These are phyloP conservation scores for Candidula unifasciata DNA, from an alignment of 2,888 invertebrate genomes.

Conservation along the genomic window DNA sequence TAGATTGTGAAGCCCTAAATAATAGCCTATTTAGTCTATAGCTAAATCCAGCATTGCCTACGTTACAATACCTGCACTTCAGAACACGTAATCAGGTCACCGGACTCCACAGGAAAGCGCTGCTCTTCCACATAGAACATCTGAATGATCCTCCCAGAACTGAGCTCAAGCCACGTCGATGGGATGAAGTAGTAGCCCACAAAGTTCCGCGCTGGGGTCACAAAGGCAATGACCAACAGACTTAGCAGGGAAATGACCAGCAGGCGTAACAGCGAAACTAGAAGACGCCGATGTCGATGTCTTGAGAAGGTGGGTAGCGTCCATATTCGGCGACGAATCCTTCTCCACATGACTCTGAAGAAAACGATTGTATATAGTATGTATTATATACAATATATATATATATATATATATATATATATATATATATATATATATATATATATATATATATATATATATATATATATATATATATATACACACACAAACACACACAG, in stretches of 20 bases:
- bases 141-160: conserved; percentile 24
- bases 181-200: conserved; percentile 36
- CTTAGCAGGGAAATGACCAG: neutral
- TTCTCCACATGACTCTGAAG: neutral
- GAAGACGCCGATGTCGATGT: neutral
- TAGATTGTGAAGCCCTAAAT: too few species aligned
- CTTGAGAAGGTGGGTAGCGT: neutral
- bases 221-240: conserved; percentile 6
- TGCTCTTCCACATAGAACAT: conserved; percentile 41
- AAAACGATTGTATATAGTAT: neutral
- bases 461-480: too few species aligned
- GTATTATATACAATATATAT: too few species aligned
- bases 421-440: neutral
- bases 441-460: too few species aligned
- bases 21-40: too few species aligned
- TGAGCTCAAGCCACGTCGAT: conserved; percentile 32
- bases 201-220: conserved; percentile 42
- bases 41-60: too few species aligned
- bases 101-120: conserved; percentile 19
- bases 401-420: neutral
- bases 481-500: too few species aligned
- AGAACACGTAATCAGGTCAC: neutral
- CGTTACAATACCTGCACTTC: conserved; percentile 13
- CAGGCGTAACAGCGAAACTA: neutral
- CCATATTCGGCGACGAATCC: neutral